phyloP scores from a whole-genome alignment of 2,888 invertebrate genomes.

The Rhagophthalmus giganteus region DNA sequence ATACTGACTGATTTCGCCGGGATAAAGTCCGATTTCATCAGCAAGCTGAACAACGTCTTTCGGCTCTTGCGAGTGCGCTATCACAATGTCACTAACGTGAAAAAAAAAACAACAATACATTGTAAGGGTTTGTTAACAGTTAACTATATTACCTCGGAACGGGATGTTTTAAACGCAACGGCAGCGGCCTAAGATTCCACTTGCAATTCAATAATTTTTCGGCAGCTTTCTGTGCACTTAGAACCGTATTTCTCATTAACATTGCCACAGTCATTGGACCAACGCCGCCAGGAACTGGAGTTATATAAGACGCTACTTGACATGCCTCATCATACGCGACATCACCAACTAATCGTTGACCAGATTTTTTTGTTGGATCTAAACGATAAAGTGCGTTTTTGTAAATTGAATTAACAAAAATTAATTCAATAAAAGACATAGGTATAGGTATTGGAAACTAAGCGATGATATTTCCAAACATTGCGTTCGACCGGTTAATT shows the following conservation, averaged over 20 bases:
- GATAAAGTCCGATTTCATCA: conserved; percentile 79
- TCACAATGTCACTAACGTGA: conserved; percentile 88
- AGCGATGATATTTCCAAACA: too few relatives aligned
- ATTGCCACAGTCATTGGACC: conserved; percentile 99
- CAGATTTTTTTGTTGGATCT: conserved; percentile 78
- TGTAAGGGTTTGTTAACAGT: conserved; percentile 24
- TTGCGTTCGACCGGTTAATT: too few relatives aligned
- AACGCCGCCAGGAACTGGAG: conserved; percentile 95
- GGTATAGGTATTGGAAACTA: too few relatives aligned
- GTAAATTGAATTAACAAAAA: conserved; percentile 27
- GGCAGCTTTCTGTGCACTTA: conserved; percentile 72
- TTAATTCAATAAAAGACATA: too few relatives aligned
- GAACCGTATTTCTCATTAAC: conserved; percentile 93
- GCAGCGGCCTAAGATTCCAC: conserved; percentile 75
- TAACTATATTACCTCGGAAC: conserved; percentile 74
- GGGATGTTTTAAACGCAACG: conserved; percentile 66
- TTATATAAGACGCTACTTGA: conserved; percentile 82
- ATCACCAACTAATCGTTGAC: conserved; percentile 91
- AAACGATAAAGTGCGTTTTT: conserved; percentile 8
- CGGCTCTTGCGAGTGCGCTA: conserved; percentile 85
- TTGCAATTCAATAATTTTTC: conserved; percentile 60
- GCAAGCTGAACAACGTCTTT: conserved; percentile 80
- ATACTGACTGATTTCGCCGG: conserved; percentile 84
- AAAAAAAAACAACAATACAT: too few relatives aligned
- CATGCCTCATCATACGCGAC: conserved; percentile 83